Percentiles rank a stretch among this genome's conserved stretches.
These are phyloP conservation scores for Drosophila eohydei DNA, from an alignment of 2,888 invertebrate species.

Conservation along the genomic window DNA sequence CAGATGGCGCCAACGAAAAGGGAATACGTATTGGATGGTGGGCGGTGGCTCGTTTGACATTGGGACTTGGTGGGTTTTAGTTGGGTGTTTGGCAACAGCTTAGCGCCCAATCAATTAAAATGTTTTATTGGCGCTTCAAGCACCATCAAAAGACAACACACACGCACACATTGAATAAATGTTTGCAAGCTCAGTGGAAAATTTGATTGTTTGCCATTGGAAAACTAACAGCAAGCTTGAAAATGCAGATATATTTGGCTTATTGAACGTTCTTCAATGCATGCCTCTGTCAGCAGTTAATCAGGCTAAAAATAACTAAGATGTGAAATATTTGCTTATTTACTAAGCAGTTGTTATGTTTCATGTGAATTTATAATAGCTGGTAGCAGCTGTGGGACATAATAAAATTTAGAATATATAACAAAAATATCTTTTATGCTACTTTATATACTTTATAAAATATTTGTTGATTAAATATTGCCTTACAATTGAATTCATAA, in stretches of 20 bases:
- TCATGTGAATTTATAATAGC: too few species aligned
- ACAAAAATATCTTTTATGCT: too few species aligned
- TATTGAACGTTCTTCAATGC: neutral
- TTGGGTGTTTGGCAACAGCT: slow-evolving; percentile 71
- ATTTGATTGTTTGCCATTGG: neutral
- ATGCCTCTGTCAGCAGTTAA: neutral
- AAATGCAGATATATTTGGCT: neutral
- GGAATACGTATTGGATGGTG: slow-evolving; percentile 15
- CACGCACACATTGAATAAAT: slow-evolving; percentile 19
- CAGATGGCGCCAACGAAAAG: slow-evolving; percentile 57
- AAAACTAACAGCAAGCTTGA: neutral
- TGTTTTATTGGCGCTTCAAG: slow-evolving; percentile 72
- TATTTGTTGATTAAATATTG: too few species aligned
- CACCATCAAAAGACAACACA: slow-evolving; percentile 41
- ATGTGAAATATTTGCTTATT: neutral
- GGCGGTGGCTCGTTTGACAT: neutral
- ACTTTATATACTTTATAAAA: too few species aligned
- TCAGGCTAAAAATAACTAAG: neutral
- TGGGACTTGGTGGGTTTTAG: slow-evolving; percentile 14
- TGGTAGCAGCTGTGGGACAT: neutral
- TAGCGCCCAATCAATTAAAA: slow-evolving; percentile 78
- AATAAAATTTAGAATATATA: too few species aligned
- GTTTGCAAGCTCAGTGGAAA: neutral
- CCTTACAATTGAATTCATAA: too few species aligned
- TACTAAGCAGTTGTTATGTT: too few species aligned